Conservation (phyloP, 2,113 vertebrate species). For the Ctenomys sociabilis region DNA sequence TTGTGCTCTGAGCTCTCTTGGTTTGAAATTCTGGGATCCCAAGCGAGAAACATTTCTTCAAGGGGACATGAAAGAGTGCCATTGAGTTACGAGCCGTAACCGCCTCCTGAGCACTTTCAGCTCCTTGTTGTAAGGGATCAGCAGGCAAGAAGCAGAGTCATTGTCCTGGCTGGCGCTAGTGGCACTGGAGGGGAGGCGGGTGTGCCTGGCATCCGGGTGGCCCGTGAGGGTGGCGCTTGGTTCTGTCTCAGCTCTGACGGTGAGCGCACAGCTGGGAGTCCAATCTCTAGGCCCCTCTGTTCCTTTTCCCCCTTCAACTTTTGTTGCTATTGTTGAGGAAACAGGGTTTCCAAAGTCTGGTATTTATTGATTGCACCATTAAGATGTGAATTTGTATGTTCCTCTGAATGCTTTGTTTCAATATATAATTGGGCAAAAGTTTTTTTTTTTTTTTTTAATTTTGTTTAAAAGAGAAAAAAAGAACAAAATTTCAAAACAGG, state of each 20-base stretch:
- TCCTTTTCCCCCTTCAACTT: neutral
- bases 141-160: neutral
- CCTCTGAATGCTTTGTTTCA: neutral
- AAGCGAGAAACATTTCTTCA: neutral
- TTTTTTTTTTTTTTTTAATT: neutral
- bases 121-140: neutral
- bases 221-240: neutral
- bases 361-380: too few species aligned
- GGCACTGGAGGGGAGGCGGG: neutral
- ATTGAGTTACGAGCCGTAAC: neutral
- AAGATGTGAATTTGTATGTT: neutral
- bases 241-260: neutral
- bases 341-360: neutral
- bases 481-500: too few species aligned
- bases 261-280: neutral
- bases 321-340: slow-evolving; percentile 5
- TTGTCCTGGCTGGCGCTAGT: neutral
- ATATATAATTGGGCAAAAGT: neutral
- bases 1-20: neutral
- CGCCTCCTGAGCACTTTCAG: neutral
- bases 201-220: neutral
- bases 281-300: neutral
- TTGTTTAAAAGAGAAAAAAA: too few species aligned
- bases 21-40: neutral
- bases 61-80: neutral